Evolutionary conservation across 2,888 invertebrate genomes (phyloP).

Genomic region (Prosopocoilus inquinatus): DNA sequence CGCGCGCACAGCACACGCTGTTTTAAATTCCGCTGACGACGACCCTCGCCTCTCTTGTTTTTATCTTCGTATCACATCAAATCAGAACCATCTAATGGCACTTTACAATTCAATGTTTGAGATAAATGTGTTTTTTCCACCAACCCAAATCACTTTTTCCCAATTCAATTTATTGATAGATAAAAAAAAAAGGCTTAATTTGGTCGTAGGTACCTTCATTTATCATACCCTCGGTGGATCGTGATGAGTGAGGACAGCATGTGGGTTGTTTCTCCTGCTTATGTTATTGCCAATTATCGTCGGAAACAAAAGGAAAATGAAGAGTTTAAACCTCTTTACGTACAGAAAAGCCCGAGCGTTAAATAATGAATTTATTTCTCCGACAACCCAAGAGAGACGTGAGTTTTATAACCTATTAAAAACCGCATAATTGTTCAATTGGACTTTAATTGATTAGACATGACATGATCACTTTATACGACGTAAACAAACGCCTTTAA

Average conservation of each 20-base stretch:
- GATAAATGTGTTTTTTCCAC: neutral
- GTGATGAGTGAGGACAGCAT: constrained; percentile 2
- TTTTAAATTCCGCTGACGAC: constrained; percentile 34
- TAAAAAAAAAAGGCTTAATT: neutral
- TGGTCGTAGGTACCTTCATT: neutral
- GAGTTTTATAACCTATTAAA: too few species aligned
- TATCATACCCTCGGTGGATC: neutral
- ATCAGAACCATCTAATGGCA: constrained; percentile 35
- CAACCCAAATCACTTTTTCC: too few species aligned
- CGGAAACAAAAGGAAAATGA: neutral
- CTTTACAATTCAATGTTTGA: constrained; percentile 38
- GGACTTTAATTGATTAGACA: too few species aligned
- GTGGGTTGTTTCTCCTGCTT: neutral
- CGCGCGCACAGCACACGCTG: constrained; percentile 32
- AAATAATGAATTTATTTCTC: too few species aligned
- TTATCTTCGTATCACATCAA: constrained; percentile 33
- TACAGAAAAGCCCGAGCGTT: too few species aligned
- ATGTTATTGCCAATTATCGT: constrained; percentile 1
- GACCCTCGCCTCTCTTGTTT: constrained; percentile 12
- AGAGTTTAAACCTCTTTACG: neutral
- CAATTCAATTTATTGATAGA: neutral
- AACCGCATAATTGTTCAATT: too few species aligned
- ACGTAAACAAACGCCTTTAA: too few species aligned
- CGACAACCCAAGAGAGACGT: too few species aligned
- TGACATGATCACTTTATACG: too few species aligned